Conservation (phyloP, 2,797 vertebrate genomes). For the Eupleurogrammus muticus region DNA sequence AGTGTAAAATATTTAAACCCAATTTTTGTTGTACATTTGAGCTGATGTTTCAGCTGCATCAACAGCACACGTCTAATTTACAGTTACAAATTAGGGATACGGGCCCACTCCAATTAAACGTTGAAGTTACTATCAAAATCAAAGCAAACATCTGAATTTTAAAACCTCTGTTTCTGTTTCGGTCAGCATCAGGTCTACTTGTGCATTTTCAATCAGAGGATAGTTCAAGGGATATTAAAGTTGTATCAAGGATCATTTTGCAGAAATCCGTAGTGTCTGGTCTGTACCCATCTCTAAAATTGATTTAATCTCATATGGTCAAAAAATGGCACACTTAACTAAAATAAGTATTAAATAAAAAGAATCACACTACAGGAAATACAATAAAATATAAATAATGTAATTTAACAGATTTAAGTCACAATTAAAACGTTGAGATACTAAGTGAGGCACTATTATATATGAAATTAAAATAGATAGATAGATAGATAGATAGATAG, state of each 20-base stretch:
- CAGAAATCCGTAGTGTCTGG: slow-evolving; percentile 25
- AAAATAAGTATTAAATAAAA: not conserved
- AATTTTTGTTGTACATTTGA: slow-evolving; percentile 11
- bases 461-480: too few relatives aligned
- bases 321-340: not conserved
- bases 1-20: slow-evolving; percentile 33
- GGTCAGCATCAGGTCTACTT: slow-evolving; percentile 27
- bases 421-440: not conserved
- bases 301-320: not conserved
- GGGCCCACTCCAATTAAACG: slow-evolving; percentile 36
- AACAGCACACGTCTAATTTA: slow-evolving; percentile 25
- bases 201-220: slow-evolving; percentile 42
- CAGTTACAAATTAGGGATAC: slow-evolving; percentile 24
- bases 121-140: slow-evolving; percentile 37
- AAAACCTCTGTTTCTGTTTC: slow-evolving; percentile 44
- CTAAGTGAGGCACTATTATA: not conserved
- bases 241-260: slow-evolving; percentile 7
- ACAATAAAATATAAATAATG: not conserved
- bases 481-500: slow-evolving; percentile 44
- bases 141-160: slow-evolving; percentile 30
- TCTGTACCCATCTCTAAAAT: not conserved
- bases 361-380: not conserved
- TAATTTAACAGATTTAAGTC: too few relatives aligned
- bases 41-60: slow-evolving; percentile 21
- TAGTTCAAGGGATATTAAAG: slow-evolving; percentile 39